Conservation (phyloP, 2,888 invertebrate species). For the Cantharis rufa region DNA sequence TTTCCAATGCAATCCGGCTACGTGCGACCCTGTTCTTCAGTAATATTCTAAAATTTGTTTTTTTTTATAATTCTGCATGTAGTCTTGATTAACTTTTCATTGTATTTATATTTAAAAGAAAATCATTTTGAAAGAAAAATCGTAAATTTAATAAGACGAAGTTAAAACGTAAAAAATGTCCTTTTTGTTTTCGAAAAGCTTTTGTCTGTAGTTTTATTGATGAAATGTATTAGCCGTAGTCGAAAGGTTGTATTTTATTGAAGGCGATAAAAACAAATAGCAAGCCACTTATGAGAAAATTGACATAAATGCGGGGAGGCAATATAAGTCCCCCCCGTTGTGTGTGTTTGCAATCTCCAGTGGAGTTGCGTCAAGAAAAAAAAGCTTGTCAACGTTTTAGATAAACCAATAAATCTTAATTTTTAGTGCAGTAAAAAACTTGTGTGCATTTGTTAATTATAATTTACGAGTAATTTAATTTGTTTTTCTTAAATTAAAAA, state of each 20-base stretch:
- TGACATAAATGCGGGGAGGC: slow-evolving; percentile 41
- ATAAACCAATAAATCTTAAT: slow-evolving; percentile 16
- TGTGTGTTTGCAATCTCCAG: slow-evolving; percentile 27
- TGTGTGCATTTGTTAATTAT: neutral
- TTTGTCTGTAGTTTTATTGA: neutral
- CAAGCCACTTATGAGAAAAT: slow-evolving; percentile 45
- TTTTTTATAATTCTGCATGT: no score
- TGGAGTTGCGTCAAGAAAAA: slow-evolving; percentile 17
- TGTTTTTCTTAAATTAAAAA: neutral
- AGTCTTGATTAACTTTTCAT: neutral
- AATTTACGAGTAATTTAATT: neutral
- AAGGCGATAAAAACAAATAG: slow-evolving; percentile 44
- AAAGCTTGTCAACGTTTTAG: slow-evolving; percentile 1
- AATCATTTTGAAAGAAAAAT: neutral
- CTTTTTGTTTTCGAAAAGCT: neutral
- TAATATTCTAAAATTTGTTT: neutral
- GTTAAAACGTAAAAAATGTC: neutral
- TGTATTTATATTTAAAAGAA: neutral
- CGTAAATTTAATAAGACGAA: neutral
- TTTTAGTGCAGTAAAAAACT: neutral
- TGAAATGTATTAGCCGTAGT: neutral
- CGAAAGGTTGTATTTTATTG: slow-evolving; percentile 21
- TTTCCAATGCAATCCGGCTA: no score
- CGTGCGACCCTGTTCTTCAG: no score
- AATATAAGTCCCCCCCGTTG: slow-evolving; percentile 40